phyloP scores from a whole-genome alignment of 2,113 vertebrate genomes.

The Halcyon malimbica region DNA sequence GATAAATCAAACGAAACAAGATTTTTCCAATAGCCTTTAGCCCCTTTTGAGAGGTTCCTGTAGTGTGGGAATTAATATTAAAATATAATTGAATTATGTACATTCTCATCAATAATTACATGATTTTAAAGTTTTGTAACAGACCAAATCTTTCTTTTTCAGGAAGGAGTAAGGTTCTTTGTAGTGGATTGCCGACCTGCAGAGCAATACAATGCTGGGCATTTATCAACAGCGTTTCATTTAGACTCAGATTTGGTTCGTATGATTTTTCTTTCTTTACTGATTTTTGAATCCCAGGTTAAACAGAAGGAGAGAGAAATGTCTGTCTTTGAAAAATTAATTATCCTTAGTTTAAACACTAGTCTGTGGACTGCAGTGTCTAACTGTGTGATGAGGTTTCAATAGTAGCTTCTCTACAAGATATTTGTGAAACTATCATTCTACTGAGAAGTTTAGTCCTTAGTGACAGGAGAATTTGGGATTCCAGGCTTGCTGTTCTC shows the following conservation, averaged over 20 bases:
- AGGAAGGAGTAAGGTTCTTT: conserved; percentile 98
- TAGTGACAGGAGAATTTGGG: not conserved
- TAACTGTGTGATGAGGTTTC: not conserved
- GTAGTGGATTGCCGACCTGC: conserved; percentile 98
- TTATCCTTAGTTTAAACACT: not conserved
- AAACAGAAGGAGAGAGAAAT: not conserved
- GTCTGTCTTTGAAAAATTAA: not conserved
- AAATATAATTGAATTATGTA: not conserved
- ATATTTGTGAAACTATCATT: not conserved
- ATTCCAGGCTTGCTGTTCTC: not conserved
- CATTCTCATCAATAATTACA: not conserved
- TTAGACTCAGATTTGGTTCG: conserved; percentile 97
- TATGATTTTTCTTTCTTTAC: conserved; percentile 27
- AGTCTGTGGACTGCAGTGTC: not conserved
- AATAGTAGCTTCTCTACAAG: not conserved
- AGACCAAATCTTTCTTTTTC: conserved; percentile 30
- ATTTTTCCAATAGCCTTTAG: not conserved
- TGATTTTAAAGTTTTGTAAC: not conserved
- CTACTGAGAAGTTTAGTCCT: not conserved
- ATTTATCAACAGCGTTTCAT: conserved; percentile 97
- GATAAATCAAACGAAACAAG: not conserved
- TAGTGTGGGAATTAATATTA: not conserved
- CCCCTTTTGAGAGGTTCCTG: not conserved
- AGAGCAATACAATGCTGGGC: conserved; percentile 97
- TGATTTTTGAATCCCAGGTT: not conserved